Evolutionary conservation across 2,888 invertebrate species (phyloP), one percentile per base, ranked within the genome.

Genomic region (Philhelius pedissequus): DNA sequence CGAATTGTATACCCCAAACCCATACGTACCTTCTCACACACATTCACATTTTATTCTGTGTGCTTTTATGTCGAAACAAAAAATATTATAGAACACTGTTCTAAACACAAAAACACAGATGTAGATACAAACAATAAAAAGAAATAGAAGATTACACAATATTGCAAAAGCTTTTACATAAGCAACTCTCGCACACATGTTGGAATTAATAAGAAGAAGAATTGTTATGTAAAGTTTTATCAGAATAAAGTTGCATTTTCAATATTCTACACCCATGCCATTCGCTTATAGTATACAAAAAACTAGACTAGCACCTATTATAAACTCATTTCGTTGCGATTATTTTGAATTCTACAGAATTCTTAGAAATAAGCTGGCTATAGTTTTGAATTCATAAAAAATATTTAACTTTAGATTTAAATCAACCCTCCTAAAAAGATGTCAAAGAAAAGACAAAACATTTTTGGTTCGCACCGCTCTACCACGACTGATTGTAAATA

Each of bases 61-160:
- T 3, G 27, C 15, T 15, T 27, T 27, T 30, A 27, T 30, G 25
- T 22, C 50, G 27, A 25, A 50, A 18, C 15, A 48, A 52, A 50
- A 15, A 54, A 18, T 15, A 54, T 18, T 54, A 54, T 32, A 54
- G 15, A 48, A 22, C 18, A 30, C 1, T 30, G 8, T 32, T 56
- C 56, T 56, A 56, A 56, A 35, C 56, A 35, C n/a, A 22, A 56
- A 13, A 56, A 54, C 20, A 54, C 20, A 54, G 30, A 56, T 56
- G 32, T 13, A 56, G 11, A 56, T 56, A 52, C 15, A 27, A 52
- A 52, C 27, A 52, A 52, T 50, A 50, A 50, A 50, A n/a, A 50
- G 27, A 52, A 56, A 56, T 35, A 56, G n/a, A 9, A 48, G 18
- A 45, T 20, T 22, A 22, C 13, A 56, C 32, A 56, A 56, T 22